phyloP scores from a whole-genome alignment of 35 echinoderm and acorn worm species.

The Lytechinus variegatus region DNA sequence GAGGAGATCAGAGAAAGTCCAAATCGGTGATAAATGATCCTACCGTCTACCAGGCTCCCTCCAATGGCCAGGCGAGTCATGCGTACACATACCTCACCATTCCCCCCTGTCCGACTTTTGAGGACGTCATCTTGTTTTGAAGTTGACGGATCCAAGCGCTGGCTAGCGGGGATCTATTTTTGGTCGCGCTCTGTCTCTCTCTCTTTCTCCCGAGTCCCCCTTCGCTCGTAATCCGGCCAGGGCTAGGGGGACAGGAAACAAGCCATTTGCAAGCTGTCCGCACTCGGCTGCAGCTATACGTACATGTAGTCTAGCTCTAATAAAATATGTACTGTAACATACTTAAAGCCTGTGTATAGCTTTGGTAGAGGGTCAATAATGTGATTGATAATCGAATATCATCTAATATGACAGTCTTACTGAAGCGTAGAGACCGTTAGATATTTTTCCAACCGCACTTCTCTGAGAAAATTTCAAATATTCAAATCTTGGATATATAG shows the following conservation, averaged over 20 bases:
- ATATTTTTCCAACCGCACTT: too few species aligned
- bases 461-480: too few species aligned
- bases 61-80: too few species aligned
- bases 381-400: too few species aligned
- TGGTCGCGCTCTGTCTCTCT: neutral
- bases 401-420: too few species aligned
- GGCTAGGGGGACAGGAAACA: neutral
- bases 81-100: too few species aligned
- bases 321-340: neutral
- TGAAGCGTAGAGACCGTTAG: too few species aligned
- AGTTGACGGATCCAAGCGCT: neutral
- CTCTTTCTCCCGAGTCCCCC: neutral
- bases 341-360: too few species aligned
- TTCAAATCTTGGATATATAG: too few species aligned
- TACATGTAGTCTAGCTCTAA: neutral
- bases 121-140: conserved; percentile 8
- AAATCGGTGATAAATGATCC: neutral
- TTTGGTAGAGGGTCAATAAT: too few species aligned
- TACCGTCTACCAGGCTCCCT: too few species aligned
- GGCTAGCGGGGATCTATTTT: conserved; percentile 5
- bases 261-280: neutral
- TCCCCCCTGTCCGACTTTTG: too few species aligned
- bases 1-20: neutral
- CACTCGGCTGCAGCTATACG: neutral
- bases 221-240: neutral